These are phyloP conservation scores for Campoletis sonorensis DNA, from an alignment of 1,140 invertebrate genomes.

Conservation along the genomic window DNA sequence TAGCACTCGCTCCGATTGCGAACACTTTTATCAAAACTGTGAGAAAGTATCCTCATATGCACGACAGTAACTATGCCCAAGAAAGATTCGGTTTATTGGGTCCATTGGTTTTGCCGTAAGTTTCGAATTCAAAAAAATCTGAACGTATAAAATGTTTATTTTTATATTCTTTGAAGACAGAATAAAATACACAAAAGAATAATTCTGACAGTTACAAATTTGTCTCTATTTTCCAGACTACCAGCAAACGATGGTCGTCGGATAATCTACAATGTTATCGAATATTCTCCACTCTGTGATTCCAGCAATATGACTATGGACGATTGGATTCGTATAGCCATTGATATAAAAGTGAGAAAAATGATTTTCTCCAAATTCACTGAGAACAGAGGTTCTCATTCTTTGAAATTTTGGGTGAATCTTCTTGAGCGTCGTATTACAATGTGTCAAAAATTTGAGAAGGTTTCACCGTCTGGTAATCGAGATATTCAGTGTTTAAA, in stretches of 20 bases:
- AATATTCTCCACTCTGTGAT: conserved; percentile 93
- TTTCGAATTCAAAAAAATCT: conserved; percentile 30
- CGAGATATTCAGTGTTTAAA: too few relatives aligned
- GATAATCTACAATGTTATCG: conserved; percentile 88
- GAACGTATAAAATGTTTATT: too few relatives aligned
- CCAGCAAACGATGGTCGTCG: conserved; percentile 76
- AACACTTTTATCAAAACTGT: conserved; percentile 80
- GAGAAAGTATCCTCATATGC: conserved; percentile 83
- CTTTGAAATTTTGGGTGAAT: too few relatives aligned
- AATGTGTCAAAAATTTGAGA: too few relatives aligned
- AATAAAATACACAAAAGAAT: too few relatives aligned
- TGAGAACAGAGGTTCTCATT: background rate
- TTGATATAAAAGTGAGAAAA: conserved; percentile 87
- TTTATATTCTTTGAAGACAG: too few relatives aligned
- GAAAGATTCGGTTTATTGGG: conserved; percentile 78
- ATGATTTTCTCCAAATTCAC: conserved; percentile 11
- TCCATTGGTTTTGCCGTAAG: conserved; percentile 83
- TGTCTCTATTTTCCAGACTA: conserved; percentile 61
- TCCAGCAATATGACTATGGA: conserved; percentile 95
- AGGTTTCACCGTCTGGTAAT: too few relatives aligned
- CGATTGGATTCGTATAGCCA: conserved; percentile 93
- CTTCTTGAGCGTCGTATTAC: too few relatives aligned
- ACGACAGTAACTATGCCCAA: conserved; percentile 82
- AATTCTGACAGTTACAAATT: too few relatives aligned
- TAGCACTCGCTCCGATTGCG: conserved; percentile 81